These are phyloP conservation scores for Formica selysi DNA, from an alignment of 1,140 invertebrate genomes.

Conservation along the genomic window DNA sequence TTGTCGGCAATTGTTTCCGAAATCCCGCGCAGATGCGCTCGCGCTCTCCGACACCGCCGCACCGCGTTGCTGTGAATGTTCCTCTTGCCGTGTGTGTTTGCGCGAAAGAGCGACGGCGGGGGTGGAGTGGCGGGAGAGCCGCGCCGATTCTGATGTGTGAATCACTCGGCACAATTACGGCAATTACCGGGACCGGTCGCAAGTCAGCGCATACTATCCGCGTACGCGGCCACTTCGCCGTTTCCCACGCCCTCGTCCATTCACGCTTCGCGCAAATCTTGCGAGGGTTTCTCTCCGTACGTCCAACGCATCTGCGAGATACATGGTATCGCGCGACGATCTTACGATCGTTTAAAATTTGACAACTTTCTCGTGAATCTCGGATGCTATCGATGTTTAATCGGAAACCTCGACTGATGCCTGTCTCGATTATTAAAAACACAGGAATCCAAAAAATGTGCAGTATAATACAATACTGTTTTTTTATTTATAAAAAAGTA, in stretches of 20 bases:
- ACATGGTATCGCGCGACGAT: background rate
- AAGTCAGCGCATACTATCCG: slow-evolving; percentile 80
- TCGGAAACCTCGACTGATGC: background rate
- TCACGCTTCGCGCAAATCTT: slow-evolving; percentile 86
- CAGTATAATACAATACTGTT: background rate
- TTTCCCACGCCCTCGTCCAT: slow-evolving; percentile 86
- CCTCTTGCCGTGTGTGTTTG: slow-evolving; percentile 44
- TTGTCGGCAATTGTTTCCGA: slow-evolving; percentile 87
- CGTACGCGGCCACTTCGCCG: slow-evolving; percentile 77
- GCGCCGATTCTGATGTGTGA: slow-evolving; percentile 85
- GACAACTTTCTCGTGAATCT: background rate
- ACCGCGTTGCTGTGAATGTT: slow-evolving; percentile 64
- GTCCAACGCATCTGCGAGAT: slow-evolving; percentile 14
- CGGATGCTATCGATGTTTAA: no score
- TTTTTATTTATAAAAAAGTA: background rate
- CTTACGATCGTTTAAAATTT: background rate
- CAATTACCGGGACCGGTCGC: slow-evolving; percentile 84
- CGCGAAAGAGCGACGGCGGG: slow-evolving; percentile 50
- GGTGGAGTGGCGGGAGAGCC: slow-evolving; percentile 55
- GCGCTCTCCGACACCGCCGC: slow-evolving; percentile 52
- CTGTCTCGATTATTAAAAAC: background rate
- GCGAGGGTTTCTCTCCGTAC: slow-evolving; percentile 61
- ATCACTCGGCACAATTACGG: slow-evolving; percentile 87
- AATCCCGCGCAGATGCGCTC: slow-evolving; percentile 86
- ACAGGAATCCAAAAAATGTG: background rate